These are phyloP conservation scores for Lichenostomus cassidix DNA, from an alignment of 2,113 vertebrate genomes.

Conservation along the genomic window DNA sequence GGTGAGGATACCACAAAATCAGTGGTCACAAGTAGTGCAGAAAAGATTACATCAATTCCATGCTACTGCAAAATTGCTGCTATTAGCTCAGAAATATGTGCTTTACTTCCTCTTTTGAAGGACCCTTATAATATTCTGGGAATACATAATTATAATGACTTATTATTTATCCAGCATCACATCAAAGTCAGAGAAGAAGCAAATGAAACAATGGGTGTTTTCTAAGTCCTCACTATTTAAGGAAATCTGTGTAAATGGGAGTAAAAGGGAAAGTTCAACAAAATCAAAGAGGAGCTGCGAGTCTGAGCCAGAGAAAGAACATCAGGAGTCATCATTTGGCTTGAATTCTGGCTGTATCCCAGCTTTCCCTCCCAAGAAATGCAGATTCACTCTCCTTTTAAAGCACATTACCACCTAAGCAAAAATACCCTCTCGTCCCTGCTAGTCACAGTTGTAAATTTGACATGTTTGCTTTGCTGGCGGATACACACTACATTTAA, in stretches of 20 bases:
- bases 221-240: not conserved
- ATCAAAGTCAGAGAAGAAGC: not conserved
- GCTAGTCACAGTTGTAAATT: not conserved
- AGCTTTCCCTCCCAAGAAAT: not conserved
- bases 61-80: not conserved
- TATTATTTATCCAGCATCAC: not conserved
- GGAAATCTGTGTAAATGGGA: not conserved
- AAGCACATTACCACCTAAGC: constrained; percentile 3
- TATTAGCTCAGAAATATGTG: not conserved
- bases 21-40: not conserved
- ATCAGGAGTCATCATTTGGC: not conserved
- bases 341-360: not conserved
- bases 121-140: not conserved
- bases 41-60: not conserved
- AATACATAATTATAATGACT: not conserved
- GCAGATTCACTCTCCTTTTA: constrained; percentile 35
- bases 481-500: not conserved
- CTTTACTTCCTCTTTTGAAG: not conserved
- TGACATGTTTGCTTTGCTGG: not conserved
- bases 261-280: not conserved
- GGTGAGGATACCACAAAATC: not conserved
- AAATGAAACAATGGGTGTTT: not conserved
- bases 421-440: not conserved
- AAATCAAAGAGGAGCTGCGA: not conserved
- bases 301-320: not conserved